These are phyloP conservation scores for Typhlichthys eigenmanni DNA, from an alignment of 2,797 vertebrate genomes.

Conservation along the genomic window DNA sequence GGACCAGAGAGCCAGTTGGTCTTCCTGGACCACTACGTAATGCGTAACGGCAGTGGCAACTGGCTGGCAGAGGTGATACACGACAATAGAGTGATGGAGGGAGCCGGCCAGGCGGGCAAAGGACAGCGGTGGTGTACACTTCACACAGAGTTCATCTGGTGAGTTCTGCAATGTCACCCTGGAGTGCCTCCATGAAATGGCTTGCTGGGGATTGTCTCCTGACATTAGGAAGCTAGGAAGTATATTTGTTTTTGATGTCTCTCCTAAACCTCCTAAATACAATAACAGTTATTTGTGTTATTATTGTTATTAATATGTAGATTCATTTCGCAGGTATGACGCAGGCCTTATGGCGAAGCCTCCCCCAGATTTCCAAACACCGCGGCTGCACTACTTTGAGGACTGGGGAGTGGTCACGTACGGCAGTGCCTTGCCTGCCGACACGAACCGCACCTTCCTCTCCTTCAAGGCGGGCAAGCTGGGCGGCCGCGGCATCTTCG, in stretches of 20 bases:
- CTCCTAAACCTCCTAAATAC: no score
- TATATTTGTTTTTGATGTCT: no score
- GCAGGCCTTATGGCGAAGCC: slow-evolving; percentile 82
- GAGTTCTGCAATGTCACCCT: slow-evolving; percentile 45
- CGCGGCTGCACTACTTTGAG: slow-evolving; percentile 90
- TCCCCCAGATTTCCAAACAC: slow-evolving; percentile 86
- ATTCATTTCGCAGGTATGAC: slow-evolving; percentile 84
- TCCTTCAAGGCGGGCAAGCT: slow-evolving; percentile 98
- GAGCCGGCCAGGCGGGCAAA: slow-evolving; percentile 90
- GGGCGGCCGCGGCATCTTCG: slow-evolving; percentile 94
- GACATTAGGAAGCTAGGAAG: no score
- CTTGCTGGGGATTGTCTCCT: no score
- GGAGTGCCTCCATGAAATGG: no score
- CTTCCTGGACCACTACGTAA: slow-evolving; percentile 93
- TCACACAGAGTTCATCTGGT: slow-evolving; percentile 99
- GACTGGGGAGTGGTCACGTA: slow-evolving; percentile 99
- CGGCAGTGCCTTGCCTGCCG: slow-evolving; percentile 85
- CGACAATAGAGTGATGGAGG: slow-evolving; percentile 87
- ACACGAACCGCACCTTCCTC: slow-evolving; percentile 88
- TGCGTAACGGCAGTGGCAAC: slow-evolving; percentile 97
- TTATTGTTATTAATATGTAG: not conserved
- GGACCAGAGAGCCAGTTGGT: slow-evolving; percentile 97
- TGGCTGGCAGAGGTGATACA: slow-evolving; percentile 94
- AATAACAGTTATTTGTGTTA: not conserved
- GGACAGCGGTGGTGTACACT: slow-evolving; percentile 97